Evolutionary conservation across 2,113 vertebrate genomes (phyloP), one percentile per base, ranked within the genome.

Genomic region (Mohoua ochrocephala): DNA sequence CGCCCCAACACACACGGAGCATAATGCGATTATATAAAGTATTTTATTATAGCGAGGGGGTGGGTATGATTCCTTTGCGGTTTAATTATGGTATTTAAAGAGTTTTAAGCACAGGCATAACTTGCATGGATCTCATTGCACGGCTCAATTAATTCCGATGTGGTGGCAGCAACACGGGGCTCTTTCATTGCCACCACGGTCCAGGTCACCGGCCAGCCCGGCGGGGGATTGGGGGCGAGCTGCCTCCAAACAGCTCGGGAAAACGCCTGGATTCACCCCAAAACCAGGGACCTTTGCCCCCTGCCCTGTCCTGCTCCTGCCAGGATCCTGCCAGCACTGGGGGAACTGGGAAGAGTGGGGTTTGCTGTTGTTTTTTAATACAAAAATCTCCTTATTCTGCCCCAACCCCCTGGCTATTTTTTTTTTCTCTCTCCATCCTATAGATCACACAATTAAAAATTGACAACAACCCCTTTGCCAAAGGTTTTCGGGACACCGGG

Each of bases 361-460:
- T 67, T 54, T 26, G 7, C 26, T 45, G 18, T 11, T 57, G 10
- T 7, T 75, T 60, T 54, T 52, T 10, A 23, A 31, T 1, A 41
- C 15, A 79, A 86, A 77, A 86, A 75, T 67, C 17, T 71, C 28
- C n/a, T 83, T 47, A 45, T 83, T 86, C 59, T 75, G 15, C 15
- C 33, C 35, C 68, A 70, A 56, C 10, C 26, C 26, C n/a, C 21
- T 30, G 6, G n/a, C 52, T 68, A 12, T 17, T 78, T 71, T 42
- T 65, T 44, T 44, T 60, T 22, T 75, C 12, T 44, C 8, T 92
- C 57, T 83, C 97, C 97, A 84, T 39, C 63, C 65, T 92, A 20
- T 97, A 99, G 99, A 99, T 99, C 97, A 99, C 99, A 10, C 99
- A 99, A 94, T 98, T 99, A 98, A 99, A 99, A 98, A 99, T 99